phyloP scores from a whole-genome alignment of 2,113 vertebrate species.

The Zosterops hypoxanthus region DNA sequence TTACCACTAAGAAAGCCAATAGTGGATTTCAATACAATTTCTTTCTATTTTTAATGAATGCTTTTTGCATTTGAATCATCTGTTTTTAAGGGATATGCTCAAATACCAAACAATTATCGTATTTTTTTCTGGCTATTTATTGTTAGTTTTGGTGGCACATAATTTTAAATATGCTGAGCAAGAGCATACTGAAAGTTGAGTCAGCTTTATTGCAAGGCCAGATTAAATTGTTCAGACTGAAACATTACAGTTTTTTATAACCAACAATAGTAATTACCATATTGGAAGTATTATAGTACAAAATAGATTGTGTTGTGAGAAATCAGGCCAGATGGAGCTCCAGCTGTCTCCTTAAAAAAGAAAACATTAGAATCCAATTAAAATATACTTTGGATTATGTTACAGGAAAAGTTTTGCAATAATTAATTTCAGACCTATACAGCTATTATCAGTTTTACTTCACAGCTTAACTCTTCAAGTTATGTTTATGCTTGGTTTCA shows the following conservation, averaged over 20 bases:
- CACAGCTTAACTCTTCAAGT: neutral
- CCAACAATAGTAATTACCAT: slow-evolving; percentile 8
- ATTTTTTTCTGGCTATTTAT: neutral
- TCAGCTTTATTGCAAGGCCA: neutral
- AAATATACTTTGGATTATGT: slow-evolving; percentile 44
- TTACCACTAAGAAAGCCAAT: neutral
- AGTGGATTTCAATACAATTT: neutral
- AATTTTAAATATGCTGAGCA: neutral
- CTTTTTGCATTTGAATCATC: neutral
- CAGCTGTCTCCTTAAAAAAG: slow-evolving; percentile 61
- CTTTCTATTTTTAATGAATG: neutral
- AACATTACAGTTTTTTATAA: neutral
- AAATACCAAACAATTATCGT: neutral
- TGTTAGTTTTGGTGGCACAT: neutral
- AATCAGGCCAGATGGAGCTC: slow-evolving; percentile 63
- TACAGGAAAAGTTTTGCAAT: slow-evolving; percentile 40
- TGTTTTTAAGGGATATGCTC: neutral
- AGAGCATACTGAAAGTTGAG: neutral
- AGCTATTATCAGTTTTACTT: neutral
- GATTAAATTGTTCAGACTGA: neutral
- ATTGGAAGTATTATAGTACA: slow-evolving; percentile 44
- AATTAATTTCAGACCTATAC: slow-evolving; percentile 51
- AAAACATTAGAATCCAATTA: slow-evolving; percentile 63
- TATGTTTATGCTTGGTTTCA: slow-evolving; percentile 32
- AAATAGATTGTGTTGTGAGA: slow-evolving; percentile 41